phyloP scores from a whole-genome alignment of 2,113 vertebrate species.

The Axis porcinus region DNA sequence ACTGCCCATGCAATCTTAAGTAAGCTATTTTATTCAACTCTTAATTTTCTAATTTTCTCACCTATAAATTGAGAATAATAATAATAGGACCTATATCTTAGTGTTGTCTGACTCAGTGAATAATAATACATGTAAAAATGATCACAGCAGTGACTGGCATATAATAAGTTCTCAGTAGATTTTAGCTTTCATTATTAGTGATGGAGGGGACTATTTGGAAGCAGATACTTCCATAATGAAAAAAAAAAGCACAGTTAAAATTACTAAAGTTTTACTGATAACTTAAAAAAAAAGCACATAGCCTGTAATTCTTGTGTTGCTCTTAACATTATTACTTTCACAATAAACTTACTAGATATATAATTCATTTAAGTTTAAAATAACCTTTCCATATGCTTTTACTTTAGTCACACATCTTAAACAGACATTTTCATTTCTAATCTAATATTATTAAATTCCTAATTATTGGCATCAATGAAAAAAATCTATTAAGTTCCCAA shows the following conservation, averaged over 20 bases:
- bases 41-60: slow-evolving; percentile 14
- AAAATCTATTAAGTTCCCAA: not conserved
- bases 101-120: not conserved
- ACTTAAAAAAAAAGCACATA: not conserved
- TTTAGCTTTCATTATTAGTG: not conserved
- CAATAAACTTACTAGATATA: not conserved
- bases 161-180: not conserved
- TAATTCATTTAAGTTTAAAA: slow-evolving; percentile 3
- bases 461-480: not conserved
- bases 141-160: not conserved
- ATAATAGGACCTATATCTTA: not conserved
- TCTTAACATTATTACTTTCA: not conserved
- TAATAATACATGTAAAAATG: not conserved
- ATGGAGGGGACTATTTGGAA: not conserved
- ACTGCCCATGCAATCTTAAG: not conserved
- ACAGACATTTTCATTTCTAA: not conserved
- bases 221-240: not conserved
- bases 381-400: not conserved
- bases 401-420: slow-evolving; percentile 9
- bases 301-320: not conserved
- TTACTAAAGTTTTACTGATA: not conserved
- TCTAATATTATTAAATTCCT: not conserved
- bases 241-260: not conserved
- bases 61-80: not conserved
- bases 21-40: not conserved